Base-by-base conservation (phyloP, 2,888 invertebrate genomes). In the Ferrisia virgata region DNA sequence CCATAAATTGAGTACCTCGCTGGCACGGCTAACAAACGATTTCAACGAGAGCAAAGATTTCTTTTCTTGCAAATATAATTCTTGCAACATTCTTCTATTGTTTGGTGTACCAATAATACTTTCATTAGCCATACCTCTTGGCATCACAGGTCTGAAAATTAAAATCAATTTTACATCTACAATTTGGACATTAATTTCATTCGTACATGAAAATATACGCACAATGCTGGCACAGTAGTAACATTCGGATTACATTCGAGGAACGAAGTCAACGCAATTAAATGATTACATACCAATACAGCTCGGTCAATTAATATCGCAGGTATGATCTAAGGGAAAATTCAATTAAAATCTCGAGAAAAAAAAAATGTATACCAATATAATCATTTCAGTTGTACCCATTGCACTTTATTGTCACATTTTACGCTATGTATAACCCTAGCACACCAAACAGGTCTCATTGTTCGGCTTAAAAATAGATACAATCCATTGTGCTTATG, bases 1-100 rank as follows among this genome's bases (percentile, higher is more conserved):
- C 97, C 98, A 98, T 72, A 99, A 90, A 18, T 95, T 95, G 79
- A 99, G 90, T 87, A 97, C 95, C 90, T 99, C 98, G 88, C 95
- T 94, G 1, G 94, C 92, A 88, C 95, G 93, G 85, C 91, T 92
- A 89, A 94, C 92, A 87, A 94, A 93, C 85, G 92, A 89, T 88
- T 93, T 94, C 18, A 96, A 89, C 0, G 95, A 93, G 84, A 93
- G 93, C 84, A 96, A 89, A 0, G 95, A 96, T 85, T 93, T 92
- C 86, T 94, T 92, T 87, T 96, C 95, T 88, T 93, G 92, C 0
- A 91, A 84, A 76, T 87, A 86, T 9, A 87, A 87, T 79, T 88
- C 87, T 53, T 87, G 87, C 15, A 86, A 8, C 43, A 72, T 31
- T 11, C 83, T 36, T 18, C 83, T 76, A 22, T 83, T 83, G 18